Base-by-base conservation (phyloP, 1,140 invertebrate genomes). In the Bombus affinis region DNA sequence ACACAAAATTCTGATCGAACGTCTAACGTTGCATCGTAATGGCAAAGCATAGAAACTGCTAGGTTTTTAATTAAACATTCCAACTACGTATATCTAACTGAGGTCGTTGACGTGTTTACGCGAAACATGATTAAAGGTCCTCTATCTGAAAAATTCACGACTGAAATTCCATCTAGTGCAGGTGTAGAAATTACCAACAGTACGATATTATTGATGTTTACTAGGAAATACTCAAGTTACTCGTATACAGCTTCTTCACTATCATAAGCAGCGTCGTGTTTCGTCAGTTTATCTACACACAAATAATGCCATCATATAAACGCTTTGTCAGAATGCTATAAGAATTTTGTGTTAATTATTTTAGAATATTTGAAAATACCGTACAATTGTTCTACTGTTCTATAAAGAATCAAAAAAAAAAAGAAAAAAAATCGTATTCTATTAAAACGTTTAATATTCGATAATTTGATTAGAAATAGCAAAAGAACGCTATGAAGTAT, bases 161-260 rank as follows among this genome's bases (percentile, higher is more conserved):
- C 28, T 81, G 78, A 68, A 74, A 84, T 84, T 84, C 22, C 75
- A 84, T 66, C 72, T 59, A 35, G 22, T 28, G 65, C 82, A 78
- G 75, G 82, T 78, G 74, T 70, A 71, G 57, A 78, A 73, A 28
- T 39, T 2, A 74, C 8, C 57, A 37, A 35, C 57, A 22, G 37
- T 25, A 8, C 3, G 35, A 32, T 66, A 32, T 53, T n/a, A 13
- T 32, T 3, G 22, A 32, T 35, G 42, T 62, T 85, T 85, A 68
- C 84, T 57, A 85, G 78, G 71, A 81, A 68, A 65, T 32, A 6
- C 70, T 85, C 84, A 62, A 22, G 37, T 85, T 81, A 85, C 84
- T 13, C 35, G 39, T 15, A 13, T 3, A 39, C 42, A 57, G 57
- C 71, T 73, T 39, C 75, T 59, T 57, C 47, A 1, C 37, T 85